Percentiles rank a stretch among this genome's conserved stretches.
phyloP scores from a whole-genome alignment of 2,888 invertebrate species.

The Dolichopus griseipennis region DNA sequence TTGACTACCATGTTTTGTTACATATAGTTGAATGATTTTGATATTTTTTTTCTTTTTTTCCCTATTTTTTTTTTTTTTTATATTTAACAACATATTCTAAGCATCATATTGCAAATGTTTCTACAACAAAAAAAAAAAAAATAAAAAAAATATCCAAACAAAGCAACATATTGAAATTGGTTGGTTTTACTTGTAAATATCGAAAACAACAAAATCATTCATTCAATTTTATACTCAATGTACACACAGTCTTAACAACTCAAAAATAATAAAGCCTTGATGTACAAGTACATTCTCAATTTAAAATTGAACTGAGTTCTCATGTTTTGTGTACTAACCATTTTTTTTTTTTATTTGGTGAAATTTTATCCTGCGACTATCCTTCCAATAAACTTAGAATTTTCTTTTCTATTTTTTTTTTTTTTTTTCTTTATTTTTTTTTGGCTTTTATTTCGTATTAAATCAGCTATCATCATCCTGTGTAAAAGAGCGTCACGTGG shows the following conservation, averaged over 20 bases:
- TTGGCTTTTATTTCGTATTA: neutral
- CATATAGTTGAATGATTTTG: neutral
- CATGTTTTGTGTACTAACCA: too few species aligned
- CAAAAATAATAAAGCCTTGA: neutral
- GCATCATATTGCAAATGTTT: slow-evolving; percentile 3
- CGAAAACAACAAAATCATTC: too few species aligned
- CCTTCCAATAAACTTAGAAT: too few species aligned
- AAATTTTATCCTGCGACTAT: slow-evolving; percentile 8
- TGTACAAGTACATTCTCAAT: neutral
- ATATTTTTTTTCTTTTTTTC: neutral
- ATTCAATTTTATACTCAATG: too few species aligned
- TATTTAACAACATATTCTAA: neutral
- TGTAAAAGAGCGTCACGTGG: slow-evolving; percentile 39
- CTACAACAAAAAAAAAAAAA: neutral
- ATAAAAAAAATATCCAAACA: neutral
- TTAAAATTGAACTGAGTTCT: slow-evolving; percentile 7
- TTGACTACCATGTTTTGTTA: neutral
- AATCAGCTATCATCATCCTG: slow-evolving; percentile 5
- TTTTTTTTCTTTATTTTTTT: neutral
- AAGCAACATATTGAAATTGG: neutral
- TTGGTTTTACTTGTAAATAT: neutral
- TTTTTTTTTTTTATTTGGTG: slow-evolving; percentile 20
- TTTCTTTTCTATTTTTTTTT: neutral
- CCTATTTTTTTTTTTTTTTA: neutral
- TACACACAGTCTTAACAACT: too few species aligned